Percentiles rank a stretch among this genome's conserved stretches.
phyloP scores from a whole-genome alignment of 1,140 invertebrate species.

The Apis mellifera region Amel_HAv3.1 CM009934.2:2393001-2393500 shows the following conservation, averaged over 20 bases:
- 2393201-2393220: constrained; percentile 47
- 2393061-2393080: constrained; percentile 50
- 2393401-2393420: constrained; percentile 58
- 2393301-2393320: constrained; percentile 22
- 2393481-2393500: neutral
- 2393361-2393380: constrained; percentile 20
- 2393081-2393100: constrained; percentile 43
- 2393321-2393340: constrained; percentile 54
- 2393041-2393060: constrained; percentile 59
- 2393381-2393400: constrained; percentile 37
- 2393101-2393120: constrained; percentile 50
- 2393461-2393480: constrained; percentile 47
- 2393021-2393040: constrained; percentile 59
- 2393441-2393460: constrained; percentile 72
- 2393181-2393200: constrained; percentile 43
- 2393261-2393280: too few species aligned
- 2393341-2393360: constrained; percentile 45
- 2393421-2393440: constrained; percentile 72
- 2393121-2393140: constrained; percentile 36
- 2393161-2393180: neutral
- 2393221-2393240: too few species aligned
- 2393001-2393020: constrained; percentile 71
- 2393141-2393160: neutral
- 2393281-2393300: neutral
- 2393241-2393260: too few species aligned